Base-by-base conservation (phyloP, 2,113 vertebrate species). In the Platysternon megacephalum region DNA sequence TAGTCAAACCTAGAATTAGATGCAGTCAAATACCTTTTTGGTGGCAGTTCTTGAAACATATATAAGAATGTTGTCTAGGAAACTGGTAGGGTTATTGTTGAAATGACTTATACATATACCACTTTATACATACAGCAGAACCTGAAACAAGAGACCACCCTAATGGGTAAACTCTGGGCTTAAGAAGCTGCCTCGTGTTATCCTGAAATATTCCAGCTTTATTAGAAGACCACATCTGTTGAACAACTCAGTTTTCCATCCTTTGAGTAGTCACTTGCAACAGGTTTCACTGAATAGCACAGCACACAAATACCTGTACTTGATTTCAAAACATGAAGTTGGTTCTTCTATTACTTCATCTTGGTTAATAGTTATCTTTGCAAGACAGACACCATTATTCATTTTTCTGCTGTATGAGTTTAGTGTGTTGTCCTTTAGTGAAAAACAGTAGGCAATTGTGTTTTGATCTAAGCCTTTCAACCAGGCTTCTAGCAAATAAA, bases 391-490 rank as follows among this genome's bases (percentile, higher is more conserved):
- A 39, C 44, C 0, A 0, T 58, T 88, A 26, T 48, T 93, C 51
- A 3, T 72, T 91, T 79, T 42, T 94, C 92, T 95, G 42, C 42
- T 86, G 10, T 44, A 5, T 28, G 12, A 39, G 42, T 52, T 56
- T 53, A 53, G 78, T 93, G 49, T 52, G 1, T 0, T n/a, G 48
- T 68, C 61, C 29, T 86, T 55, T 0, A 0, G 12, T 88, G 79
- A 26, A 90, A 82, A 97, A 79, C 35, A 81, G 58, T 74, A 78
- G 65, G 14, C 89, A 86, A 79, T 79, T 92, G 89, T 85, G 61
- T 94, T 61, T 95, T 93, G 85, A 83, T 91, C 56, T 19, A 46
- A 46, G 2, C 48, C 56, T 42, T 86, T 79, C 42, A 78, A 46
- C 11, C 74, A 78, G 42, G 29, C 2, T 0, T 11, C 74, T n/a